A percentile compares a stretch with the other conserved stretches of the same genome.
phyloP scores from a whole-genome alignment of 2,888 invertebrate genomes.

The Euproctis similis region DNA sequence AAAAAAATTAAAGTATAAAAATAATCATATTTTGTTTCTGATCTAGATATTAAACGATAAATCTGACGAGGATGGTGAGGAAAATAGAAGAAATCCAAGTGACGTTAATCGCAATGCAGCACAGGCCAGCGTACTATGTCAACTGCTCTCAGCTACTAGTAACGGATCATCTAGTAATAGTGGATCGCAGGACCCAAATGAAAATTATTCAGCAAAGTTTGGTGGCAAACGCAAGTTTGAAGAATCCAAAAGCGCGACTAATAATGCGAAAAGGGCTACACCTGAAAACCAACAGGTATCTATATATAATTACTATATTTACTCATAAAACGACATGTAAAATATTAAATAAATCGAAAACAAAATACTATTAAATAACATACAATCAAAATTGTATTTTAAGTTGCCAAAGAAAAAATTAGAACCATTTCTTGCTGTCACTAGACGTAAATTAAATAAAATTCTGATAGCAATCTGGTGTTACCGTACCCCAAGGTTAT shows the following conservation, averaged over 20 bases:
- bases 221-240: constrained; percentile 64
- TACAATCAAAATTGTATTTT: too few relatives aligned
- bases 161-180: constrained; percentile 54
- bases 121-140: constrained; percentile 74
- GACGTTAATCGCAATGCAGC: constrained; percentile 39
- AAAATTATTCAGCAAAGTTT: constrained; percentile 53
- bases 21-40: constrained; percentile 2
- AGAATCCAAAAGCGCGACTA: constrained; percentile 77
- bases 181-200: constrained; percentile 45
- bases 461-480: too few relatives aligned
- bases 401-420: too few relatives aligned
- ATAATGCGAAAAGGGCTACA: constrained; percentile 74
- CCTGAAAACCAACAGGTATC: constrained; percentile 70
- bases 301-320: too few relatives aligned
- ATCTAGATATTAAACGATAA: constrained; percentile 86
- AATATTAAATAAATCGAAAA: too few relatives aligned
- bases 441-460: too few relatives aligned
- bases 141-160: constrained; percentile 56
- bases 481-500: too few relatives aligned
- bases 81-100: constrained; percentile 62
- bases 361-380: too few relatives aligned
- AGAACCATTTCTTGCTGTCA: too few relatives aligned
- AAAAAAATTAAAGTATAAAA: too few relatives aligned
- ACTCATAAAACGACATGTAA: too few relatives aligned
- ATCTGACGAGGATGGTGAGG: constrained; percentile 85